Evolutionary conservation across 2,113 vertebrate species (phyloP), one percentile per base, ranked within the genome.

Genomic region (Bucco capensis): DNA sequence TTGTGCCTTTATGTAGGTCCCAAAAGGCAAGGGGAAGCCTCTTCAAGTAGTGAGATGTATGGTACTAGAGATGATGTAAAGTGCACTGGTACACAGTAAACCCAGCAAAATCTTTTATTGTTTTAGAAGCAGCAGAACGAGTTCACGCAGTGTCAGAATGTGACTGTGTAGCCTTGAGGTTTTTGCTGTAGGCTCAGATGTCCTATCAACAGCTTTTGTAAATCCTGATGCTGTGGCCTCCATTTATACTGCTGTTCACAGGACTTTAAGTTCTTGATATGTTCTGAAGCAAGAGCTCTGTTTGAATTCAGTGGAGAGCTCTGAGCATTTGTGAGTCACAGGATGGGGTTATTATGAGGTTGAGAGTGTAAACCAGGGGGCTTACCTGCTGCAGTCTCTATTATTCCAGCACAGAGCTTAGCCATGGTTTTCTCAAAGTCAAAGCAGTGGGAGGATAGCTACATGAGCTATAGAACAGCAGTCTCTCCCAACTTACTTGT

Each of bases 401-500:
- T 44, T 78, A 17, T 0, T 19, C 9, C 37, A 79, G 35, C 8
- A 42, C 57, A 64, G 10, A 75, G 19, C 17, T 60, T 35, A 47
- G 51, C 28, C 14, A 9, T 8, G 27, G 11, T 86, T 37, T 79
- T 56, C 71, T 57, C 46, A 27, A 27, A 74, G 22, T 67, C 22
- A 27, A 37, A 69, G 42, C 49, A 88, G 50, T 4, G 1, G 3
- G 40, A 57, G 35, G 60, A 54, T 42, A 88, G 51, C n/a, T 90
- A 46, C 38, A 8, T 33, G 60, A 83, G 90, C 60, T 66, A 18
- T 38, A 51, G 51, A 93, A 51, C 77, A 86, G 70, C 51, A 69
- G 33, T 73, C 47, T 90, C 64, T 95, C 79, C 76, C 67, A 86
- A 35, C 67, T 78, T 93, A 81, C 86, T 93, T 92, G 61, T 64